Evolutionary conservation across 2,797 vertebrate genomes (phyloP), one percentile per base, ranked within the genome.

Genomic region (Oreonectes daqikongensis): DNA sequence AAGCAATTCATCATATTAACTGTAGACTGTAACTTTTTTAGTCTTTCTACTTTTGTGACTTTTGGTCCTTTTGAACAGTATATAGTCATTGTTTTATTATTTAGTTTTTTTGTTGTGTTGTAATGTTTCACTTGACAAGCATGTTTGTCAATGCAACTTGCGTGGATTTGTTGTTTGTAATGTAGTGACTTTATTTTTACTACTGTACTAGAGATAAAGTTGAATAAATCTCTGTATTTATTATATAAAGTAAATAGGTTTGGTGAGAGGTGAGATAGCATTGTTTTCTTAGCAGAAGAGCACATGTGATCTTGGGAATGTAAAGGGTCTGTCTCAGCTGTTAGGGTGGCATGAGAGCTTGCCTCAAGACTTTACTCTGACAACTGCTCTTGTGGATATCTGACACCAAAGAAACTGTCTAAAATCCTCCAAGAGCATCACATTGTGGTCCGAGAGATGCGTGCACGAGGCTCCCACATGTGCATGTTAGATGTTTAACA

Each of bases 221-320:
- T 11, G 38, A 10, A 40, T 0, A 2, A 8, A 35, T 35, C 0
- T 35, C 32, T n/a, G n/a, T n/a, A n/a, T n/a, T n/a, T n/a, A n/a
- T n/a, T n/a, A n/a, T n/a, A n/a, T 6, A 48, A 22, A 53, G 59
- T 64, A 26, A 15, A 20, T 44, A 32, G 40, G 30, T n/a, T 17
- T 28, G 60, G 15, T 72, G 11, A 26, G 20, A 28, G 65, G 32
- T 40, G 78, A 20, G 4, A 40, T 44, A 22, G 55, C 63, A 28
- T 32, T 77, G 72, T 60, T 28, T 66, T 75, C 64, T 57, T 76
- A 52, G 79, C 67, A 74, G 86, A 86, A 83, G 82, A 72, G 82
- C 85, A 87, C 92, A 94, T 92, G 90, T 92, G 90, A 92, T 84
- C 85, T 84, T 87, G 83, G 85, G 90, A 93, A 92, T 93, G 90